Evolutionary conservation across 1,140 invertebrate species (phyloP), one percentile per base, ranked within the genome.

Genomic region (Ceratina australensis): DNA sequence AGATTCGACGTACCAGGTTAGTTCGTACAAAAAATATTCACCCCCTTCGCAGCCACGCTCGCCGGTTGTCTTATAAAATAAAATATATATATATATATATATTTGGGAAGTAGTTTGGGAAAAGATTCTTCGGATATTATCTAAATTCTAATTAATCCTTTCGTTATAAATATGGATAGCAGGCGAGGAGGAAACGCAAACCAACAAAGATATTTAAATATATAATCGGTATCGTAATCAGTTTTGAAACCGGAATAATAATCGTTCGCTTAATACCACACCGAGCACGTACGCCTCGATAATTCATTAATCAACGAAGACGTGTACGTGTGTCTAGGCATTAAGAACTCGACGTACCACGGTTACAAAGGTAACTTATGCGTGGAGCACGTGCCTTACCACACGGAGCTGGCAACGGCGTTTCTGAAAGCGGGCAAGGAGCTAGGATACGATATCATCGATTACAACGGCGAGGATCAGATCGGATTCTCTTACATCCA

Each of bases 401-500:
- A 90, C 50, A 91, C 93, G 1, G 86, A 90, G 3, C 47, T 94
- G 3, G 84, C 91, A 0, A 88, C 77, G 42, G 81, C 89, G 4
- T 97, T 93, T 80, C 89, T 95, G 22, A 89, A 94, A 82, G 94
- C 94, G 16, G 94, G 94, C 3, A 87, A 83, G 54, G 82, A 92
- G 50, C 83, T 94, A 3, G 94, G 94, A 0, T 94, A 94, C 84
- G 82, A 90, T 3, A 84, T 91, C 16, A 76, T 92, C 1, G 94
- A 95, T 80, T 92, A 93, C 68, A 95, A 95, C 78, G 93, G 93
- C 22, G 73, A 88, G 22, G 82, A 91, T 4, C 92, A 92, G 66
- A 86, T 90, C 4, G 93, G 93, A 1, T 95, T 96, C 68, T 94
- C 93, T 0, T 93, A 93, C 72, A 94, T 94, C 50, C 96, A 94